These are phyloP conservation scores for Oenanthe oenanthe DNA, from an alignment of 2,113 vertebrate species.

Conservation along the genomic window DNA sequence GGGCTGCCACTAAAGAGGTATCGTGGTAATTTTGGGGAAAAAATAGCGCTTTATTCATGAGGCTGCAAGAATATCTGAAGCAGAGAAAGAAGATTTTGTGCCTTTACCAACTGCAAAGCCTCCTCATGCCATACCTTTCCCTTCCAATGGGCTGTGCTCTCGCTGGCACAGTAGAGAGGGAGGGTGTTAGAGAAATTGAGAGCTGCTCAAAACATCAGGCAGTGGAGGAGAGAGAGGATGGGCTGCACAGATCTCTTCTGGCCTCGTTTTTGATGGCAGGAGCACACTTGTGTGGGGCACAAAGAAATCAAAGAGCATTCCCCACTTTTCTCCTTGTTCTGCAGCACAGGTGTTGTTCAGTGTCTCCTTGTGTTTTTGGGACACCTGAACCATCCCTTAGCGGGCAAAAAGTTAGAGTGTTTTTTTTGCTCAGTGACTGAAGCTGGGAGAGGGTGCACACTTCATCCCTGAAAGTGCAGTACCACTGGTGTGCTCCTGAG, in stretches of 20 bases:
- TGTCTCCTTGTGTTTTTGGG: neutral
- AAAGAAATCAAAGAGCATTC: neutral
- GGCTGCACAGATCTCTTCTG: neutral
- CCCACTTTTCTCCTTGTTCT: neutral
- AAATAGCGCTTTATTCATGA: neutral
- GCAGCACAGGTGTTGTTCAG: neutral
- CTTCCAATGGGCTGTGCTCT: slow-evolving; percentile 51
- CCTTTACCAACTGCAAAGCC: neutral
- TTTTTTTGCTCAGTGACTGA: neutral
- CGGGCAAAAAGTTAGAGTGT: neutral
- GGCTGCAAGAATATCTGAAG: neutral
- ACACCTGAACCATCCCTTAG: neutral
- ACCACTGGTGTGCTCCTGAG: neutral
- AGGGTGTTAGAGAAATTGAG: neutral
- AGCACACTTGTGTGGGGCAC: neutral
- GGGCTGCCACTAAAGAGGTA: neutral
- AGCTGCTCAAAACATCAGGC: neutral
- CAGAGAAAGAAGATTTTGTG: neutral
- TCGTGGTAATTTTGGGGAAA: neutral
- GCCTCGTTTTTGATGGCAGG: neutral
- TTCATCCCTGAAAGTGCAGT: accelerated
- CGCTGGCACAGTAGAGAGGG: accelerated
- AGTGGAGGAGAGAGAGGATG: neutral
- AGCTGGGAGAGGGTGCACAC: neutral
- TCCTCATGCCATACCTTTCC: neutral